Conservation (phyloP, 2,797 vertebrate genomes). For the Lemur catta region DNA sequence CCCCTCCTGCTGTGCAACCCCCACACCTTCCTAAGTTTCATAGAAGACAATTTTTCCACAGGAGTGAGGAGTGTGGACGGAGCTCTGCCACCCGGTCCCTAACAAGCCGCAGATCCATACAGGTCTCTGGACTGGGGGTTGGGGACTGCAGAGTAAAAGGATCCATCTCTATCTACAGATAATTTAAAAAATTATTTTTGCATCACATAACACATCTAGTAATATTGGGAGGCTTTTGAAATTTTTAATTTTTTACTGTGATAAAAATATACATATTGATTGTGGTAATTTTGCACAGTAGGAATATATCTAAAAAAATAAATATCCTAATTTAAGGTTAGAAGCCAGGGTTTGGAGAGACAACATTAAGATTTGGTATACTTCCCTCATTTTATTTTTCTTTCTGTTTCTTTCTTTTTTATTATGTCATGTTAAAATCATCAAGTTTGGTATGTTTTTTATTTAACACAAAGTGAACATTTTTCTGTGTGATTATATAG, state of each 20-base stretch:
- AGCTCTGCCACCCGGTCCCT: no score
- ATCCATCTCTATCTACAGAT: neutral
- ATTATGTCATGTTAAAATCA: neutral
- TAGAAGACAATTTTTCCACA: no score
- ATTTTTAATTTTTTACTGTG: neutral
- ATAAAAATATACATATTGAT: neutral
- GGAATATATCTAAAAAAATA: neutral
- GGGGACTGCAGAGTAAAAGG: neutral
- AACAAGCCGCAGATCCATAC: no score
- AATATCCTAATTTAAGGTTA: neutral
- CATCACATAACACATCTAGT: neutral
- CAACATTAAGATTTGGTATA: neutral
- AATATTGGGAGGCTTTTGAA: neutral
- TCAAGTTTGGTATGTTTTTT: neutral
- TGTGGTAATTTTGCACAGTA: neutral
- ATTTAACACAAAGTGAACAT: neutral
- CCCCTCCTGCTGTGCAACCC: no score
- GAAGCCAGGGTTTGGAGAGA: neutral
- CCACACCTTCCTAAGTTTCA: no score
- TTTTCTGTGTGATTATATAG: neutral
- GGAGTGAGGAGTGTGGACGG: no score
- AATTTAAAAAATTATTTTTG: neutral
- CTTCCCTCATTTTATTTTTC: neutral
- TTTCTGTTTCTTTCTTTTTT: neutral
- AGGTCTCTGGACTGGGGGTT: no score